phyloP scores from a whole-genome alignment of 1,140 invertebrate species.

The Physella acuta region DNA sequence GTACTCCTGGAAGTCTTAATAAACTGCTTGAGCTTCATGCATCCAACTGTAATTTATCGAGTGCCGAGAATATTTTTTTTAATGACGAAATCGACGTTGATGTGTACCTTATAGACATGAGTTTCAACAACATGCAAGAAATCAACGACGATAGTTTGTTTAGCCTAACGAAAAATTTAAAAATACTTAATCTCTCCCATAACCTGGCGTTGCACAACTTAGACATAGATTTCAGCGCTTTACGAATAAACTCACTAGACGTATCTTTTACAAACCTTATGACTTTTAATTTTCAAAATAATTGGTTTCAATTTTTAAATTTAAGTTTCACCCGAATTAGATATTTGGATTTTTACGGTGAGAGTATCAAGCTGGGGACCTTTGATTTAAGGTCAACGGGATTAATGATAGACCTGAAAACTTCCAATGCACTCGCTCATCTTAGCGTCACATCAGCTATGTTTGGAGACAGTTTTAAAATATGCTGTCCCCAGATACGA shows the following conservation, averaged over 20 bases:
- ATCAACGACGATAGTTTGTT: not conserved
- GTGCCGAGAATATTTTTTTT: no score
- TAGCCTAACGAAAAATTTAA: not conserved
- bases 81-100: no score
- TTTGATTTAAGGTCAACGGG: not conserved
- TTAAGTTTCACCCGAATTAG: not conserved
- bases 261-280: not conserved
- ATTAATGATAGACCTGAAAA: not conserved
- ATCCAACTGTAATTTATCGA: no score
- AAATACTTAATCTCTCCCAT: not conserved
- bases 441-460: not conserved
- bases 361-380: not conserved
- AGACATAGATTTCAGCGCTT: not conserved
- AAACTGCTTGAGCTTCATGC: no score
- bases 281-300: not conserved
- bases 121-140: not conserved
- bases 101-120: no score
- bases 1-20: no score
- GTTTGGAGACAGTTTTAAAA: constrained; percentile 30
- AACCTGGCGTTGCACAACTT: not conserved
- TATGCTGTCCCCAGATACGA: constrained; percentile 37
- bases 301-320: not conserved
- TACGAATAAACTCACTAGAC: not conserved
- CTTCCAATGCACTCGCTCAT: not conserved
- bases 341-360: not conserved